Evolutionary conservation across 2,113 vertebrate genomes (phyloP), one percentile per base, ranked within the genome.

Genomic region (Pseudois nayaur): DNA sequence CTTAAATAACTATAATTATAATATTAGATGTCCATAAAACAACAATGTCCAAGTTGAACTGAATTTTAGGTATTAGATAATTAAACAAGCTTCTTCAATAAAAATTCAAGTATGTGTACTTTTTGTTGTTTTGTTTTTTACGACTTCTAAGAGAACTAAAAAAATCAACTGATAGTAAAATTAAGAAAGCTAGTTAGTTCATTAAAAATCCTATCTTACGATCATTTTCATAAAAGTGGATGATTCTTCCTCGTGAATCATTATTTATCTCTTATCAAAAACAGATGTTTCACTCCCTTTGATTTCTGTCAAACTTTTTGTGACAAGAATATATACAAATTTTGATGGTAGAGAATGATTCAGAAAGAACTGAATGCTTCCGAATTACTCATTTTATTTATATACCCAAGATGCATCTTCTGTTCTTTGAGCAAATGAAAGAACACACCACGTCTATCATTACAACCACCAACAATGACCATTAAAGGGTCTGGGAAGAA

Each of bases 1-100:
- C 48, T 91, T 95, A 79, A 95, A 85, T 76, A 93, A 76, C 27
- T 21, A 94, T 98, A 95, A 95, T 82, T 78, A 79, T 31, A 94
- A 15, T 16, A 3, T 33, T n/a, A 97, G 55, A 19, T 89, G 52
- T 25, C 21, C 25, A 94, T 54, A 89, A 92, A 83, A 57, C 52
- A 88, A 95, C 91, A 93, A 10, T 95, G 3, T 79, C 60, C 40
- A 94, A 79, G 43, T 67, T 89, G 79, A 97, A 92, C 54, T 92
- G 13, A 92, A 33, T 82, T 95, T 95, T 67, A 89, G 45, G 52
- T 87, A 11, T n/a, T n/a, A 97, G 21, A 62, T 94, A 87, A 82
- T 74, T 85, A 87, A 94, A 57, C 15, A 64, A 57, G 11, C 86
- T 55, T 95, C 36, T 33, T 97, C 60, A 96, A 50, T 95, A 62